phyloP scores from a whole-genome alignment of 2,113 vertebrate species.

The Lepisosteus osseus region DNA sequence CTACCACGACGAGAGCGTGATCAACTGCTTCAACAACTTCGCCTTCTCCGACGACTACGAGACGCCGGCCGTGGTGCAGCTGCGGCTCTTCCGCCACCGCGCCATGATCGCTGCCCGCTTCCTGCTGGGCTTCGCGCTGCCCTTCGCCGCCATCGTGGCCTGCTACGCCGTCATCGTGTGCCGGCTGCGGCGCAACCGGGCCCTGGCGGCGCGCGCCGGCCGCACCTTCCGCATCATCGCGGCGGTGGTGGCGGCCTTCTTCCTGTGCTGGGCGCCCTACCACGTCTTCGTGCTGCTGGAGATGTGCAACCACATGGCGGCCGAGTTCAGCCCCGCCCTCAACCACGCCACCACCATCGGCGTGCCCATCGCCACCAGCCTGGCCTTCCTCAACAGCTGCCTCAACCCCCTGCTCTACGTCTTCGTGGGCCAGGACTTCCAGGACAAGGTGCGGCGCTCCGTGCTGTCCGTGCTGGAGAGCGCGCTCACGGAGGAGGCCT shows the following conservation, averaged over 20 bases:
- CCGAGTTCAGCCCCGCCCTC: constrained; percentile 38
- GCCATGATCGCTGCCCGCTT: constrained; percentile 70
- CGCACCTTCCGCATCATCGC: constrained; percentile 80
- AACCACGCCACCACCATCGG: constrained; percentile 51
- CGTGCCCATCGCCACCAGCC: constrained; percentile 55
- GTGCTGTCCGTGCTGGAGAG: constrained; percentile 63
- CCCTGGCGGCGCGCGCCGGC: constrained; percentile 64
- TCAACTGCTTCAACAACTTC: constrained; percentile 64
- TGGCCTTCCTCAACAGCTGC: constrained; percentile 75
- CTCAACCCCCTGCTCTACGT: constrained; percentile 75
- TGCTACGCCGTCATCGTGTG: constrained; percentile 73
- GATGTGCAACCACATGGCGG: constrained; percentile 48
- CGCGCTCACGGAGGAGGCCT: constrained; percentile 66
- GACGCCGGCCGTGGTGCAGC: constrained; percentile 25
- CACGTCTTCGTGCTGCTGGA: constrained; percentile 70
- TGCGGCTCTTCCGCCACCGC: constrained; percentile 52
- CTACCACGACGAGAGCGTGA: constrained; percentile 37
- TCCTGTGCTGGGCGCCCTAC: constrained; percentile 84
- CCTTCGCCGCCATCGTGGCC: constrained; percentile 72
- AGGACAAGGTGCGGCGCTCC: constrained; percentile 67
- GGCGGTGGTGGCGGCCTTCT: constrained; percentile 76
- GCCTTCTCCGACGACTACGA: constrained; percentile 53
- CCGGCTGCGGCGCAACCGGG: constrained; percentile 64
- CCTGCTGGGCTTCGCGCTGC: constrained; percentile 74
- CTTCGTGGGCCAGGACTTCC: constrained; percentile 76